A percentile compares a stretch with the other conserved stretches of the same genome.
Evolutionary conservation across 1,140 invertebrate species (phyloP).

Genomic region (Platyura marginata): DNA sequence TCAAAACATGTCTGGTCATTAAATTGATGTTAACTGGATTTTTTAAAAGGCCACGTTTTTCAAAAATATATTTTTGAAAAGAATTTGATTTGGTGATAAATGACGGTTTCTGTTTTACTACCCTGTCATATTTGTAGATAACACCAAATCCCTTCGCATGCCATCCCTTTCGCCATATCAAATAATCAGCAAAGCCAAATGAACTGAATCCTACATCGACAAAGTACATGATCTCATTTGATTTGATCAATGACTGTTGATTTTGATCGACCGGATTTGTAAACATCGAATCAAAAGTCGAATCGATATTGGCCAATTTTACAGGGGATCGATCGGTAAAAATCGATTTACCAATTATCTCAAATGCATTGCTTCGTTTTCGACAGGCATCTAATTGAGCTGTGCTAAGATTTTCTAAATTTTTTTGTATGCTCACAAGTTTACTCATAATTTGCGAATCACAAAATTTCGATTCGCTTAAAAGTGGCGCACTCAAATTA

Average conservation of each 20-base stretch:
- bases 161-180: constrained; percentile 68
- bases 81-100: too few species aligned
- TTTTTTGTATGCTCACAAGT: too few species aligned
- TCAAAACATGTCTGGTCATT: constrained; percentile 48
- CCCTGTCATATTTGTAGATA: constrained; percentile 72
- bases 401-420: too few species aligned
- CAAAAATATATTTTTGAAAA: too few species aligned
- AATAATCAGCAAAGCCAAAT: constrained; percentile 94
- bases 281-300: constrained; percentile 80
- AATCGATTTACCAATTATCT: too few species aligned
- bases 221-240: constrained; percentile 59
- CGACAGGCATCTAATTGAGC: too few species aligned
- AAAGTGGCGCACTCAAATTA: too few species aligned
- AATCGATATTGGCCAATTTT: constrained; percentile 97
- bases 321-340: constrained; percentile 92
- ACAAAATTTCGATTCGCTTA: too few species aligned
- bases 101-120: constrained; percentile 79
- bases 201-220: constrained; percentile 90
- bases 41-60: constrained; percentile 75
- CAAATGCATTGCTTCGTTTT: too few species aligned
- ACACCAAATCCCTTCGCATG: constrained; percentile 84
- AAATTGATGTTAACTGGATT: constrained; percentile 63
- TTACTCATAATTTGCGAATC: too few species aligned
- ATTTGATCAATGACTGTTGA: constrained; percentile 23
- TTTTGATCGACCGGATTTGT: constrained; percentile 51